phyloP scores from a whole-genome alignment of 2,797 vertebrate genomes.

The Okamejei kenojei region DNA sequence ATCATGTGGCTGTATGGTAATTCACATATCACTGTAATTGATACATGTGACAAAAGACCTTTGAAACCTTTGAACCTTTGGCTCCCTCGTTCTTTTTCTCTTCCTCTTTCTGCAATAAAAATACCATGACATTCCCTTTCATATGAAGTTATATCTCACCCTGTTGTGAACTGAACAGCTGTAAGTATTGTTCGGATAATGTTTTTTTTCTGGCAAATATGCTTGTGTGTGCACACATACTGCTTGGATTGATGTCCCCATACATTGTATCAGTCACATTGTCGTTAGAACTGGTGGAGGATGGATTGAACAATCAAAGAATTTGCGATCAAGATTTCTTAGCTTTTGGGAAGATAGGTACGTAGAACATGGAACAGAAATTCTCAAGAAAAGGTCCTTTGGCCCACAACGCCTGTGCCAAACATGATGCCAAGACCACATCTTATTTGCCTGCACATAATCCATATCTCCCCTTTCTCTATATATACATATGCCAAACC shows the following conservation, averaged over 20 bases:
- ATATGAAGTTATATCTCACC: not conserved
- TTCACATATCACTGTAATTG: too few species aligned
- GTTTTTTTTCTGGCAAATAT: not conserved
- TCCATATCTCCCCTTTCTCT: too few species aligned
- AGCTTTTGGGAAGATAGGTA: not conserved
- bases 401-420: too few species aligned
- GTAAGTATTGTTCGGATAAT: not conserved
- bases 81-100: not conserved
- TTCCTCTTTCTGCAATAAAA: slow-evolving; percentile 30
- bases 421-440: too few species aligned
- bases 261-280: not conserved
- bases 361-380: too few species aligned
- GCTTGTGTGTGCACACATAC: too few species aligned
- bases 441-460: too few species aligned
- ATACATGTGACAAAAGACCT: too few species aligned
- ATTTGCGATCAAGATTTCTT: not conserved
- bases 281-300: too few species aligned
- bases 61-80: not conserved
- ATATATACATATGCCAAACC: too few species aligned
- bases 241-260: not conserved
- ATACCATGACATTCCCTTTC: slow-evolving; percentile 13
- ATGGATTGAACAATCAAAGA: not conserved
- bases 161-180: not conserved
- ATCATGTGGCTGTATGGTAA: too few species aligned
- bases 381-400: too few species aligned